phyloP scores from a whole-genome alignment of 2,888 invertebrate species.

The Hydraecia micacea region DNA sequence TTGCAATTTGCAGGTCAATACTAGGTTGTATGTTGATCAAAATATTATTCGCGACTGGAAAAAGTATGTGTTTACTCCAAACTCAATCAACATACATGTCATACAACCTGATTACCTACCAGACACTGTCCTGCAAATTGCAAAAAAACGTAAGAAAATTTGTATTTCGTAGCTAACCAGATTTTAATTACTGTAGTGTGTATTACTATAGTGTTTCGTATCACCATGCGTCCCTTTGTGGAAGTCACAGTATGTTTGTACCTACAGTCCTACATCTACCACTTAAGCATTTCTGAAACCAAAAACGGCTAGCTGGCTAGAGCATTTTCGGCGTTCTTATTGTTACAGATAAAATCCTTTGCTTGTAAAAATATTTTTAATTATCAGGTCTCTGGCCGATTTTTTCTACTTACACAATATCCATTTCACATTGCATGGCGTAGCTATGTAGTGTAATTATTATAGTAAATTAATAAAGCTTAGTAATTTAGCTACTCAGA shows the following conservation, averaged over 20 bases:
- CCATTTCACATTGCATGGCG: constrained; percentile 47
- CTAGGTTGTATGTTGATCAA: neutral
- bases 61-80: neutral
- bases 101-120: neutral
- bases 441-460: constrained; percentile 51
- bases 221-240: constrained; percentile 10
- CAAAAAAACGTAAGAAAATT: neutral
- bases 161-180: neutral
- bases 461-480: constrained; percentile 42
- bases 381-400: constrained; percentile 8
- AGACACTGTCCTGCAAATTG: neutral
- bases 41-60: neutral
- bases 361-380: constrained; percentile 31
- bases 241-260: constrained; percentile 34
- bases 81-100: neutral
- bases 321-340: constrained; percentile 27
- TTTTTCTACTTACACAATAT: constrained; percentile 31
- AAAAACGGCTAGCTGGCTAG: constrained; percentile 25
- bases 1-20: neutral
- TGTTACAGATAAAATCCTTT: constrained; percentile 21
- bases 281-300: constrained; percentile 30
- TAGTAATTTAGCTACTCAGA: constrained; percentile 54
- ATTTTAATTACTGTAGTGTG: neutral
- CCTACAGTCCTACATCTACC: constrained; percentile 11
- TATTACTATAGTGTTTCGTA: neutral